Percentiles rank a stretch among this genome's conserved stretches.
These are phyloP conservation scores for Bibio marci DNA, from an alignment of 2,888 invertebrate genomes.

Conservation along the genomic window DNA sequence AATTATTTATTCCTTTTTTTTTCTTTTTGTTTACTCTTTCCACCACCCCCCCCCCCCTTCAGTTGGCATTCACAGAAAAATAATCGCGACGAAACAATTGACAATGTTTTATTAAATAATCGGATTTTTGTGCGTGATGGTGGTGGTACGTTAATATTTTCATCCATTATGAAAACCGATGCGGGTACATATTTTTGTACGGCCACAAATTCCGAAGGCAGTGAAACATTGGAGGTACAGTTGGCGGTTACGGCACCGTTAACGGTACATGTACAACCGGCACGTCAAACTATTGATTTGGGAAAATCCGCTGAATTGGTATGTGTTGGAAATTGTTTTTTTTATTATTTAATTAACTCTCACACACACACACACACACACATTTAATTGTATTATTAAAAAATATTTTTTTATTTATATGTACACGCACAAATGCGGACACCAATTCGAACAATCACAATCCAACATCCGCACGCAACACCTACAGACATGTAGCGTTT, in stretches of 20 bases:
- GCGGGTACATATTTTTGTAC: constrained; percentile 35
- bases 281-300: constrained; percentile 57
- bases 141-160: constrained; percentile 35
- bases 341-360: neutral
- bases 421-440: no score
- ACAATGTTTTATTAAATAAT: constrained; percentile 23
- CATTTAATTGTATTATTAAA: constrained; percentile 2
- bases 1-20: no score
- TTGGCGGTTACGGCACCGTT: constrained; percentile 46
- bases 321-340: constrained; percentile 12
- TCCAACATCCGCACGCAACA: neutral
- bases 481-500: constrained; percentile 51
- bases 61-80: constrained; percentile 34
- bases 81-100: constrained; percentile 32
- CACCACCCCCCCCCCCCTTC: no score
- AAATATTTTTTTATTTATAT: neutral
- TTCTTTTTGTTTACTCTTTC: no score
- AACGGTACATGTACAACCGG: constrained; percentile 58
- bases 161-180: constrained; percentile 31
- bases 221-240: constrained; percentile 35
- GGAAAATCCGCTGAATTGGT: constrained; percentile 66
- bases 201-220: constrained; percentile 35
- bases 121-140: constrained; percentile 33
- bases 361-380: neutral
- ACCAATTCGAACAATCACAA: no score